Percentiles rank a stretch among this genome's conserved stretches.
Evolutionary conservation across 2,113 vertebrate species (phyloP).

Genomic region (Aramus guarauna): DNA sequence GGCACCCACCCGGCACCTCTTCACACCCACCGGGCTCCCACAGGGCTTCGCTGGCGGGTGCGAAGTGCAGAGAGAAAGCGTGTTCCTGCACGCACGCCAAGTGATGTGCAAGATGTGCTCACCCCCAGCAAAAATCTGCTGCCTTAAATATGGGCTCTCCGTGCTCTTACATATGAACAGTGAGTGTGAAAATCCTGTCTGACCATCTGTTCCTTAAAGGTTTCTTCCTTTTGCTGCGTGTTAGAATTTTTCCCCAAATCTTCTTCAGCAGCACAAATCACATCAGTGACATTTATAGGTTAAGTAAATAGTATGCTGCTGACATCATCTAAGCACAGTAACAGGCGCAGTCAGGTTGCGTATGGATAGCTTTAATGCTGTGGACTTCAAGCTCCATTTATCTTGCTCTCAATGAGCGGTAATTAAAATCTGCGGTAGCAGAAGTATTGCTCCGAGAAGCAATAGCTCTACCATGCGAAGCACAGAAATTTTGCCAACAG

Average conservation of each 20-base stretch:
- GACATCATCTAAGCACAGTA: constrained; percentile 51
- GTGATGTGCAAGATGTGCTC: constrained; percentile 35
- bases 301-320: constrained; percentile 28
- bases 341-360: neutral
- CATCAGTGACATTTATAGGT: constrained; percentile 24
- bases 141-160: neutral
- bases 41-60: neutral
- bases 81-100: neutral
- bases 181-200: constrained; percentile 37
- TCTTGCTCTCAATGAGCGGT: neutral
- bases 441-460: neutral
- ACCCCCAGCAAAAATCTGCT: constrained; percentile 39
- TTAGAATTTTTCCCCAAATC: constrained; percentile 35
- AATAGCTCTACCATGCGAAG: neutral
- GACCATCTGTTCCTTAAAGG: constrained; percentile 34
- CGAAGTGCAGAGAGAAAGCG: neutral
- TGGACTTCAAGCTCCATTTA: neutral
- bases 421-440: neutral
- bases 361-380: neutral
- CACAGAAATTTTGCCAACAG: neutral
- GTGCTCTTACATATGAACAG: neutral
- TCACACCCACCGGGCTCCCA: rapidly evolving
- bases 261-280: constrained; percentile 29
- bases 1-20: neutral
- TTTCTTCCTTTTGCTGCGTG: neutral